A percentile compares a stretch with the other conserved stretches of the same genome.
These are phyloP conservation scores for Echiichthys vipera DNA, from an alignment of 2,797 vertebrate genomes.

Conservation along the genomic window DNA sequence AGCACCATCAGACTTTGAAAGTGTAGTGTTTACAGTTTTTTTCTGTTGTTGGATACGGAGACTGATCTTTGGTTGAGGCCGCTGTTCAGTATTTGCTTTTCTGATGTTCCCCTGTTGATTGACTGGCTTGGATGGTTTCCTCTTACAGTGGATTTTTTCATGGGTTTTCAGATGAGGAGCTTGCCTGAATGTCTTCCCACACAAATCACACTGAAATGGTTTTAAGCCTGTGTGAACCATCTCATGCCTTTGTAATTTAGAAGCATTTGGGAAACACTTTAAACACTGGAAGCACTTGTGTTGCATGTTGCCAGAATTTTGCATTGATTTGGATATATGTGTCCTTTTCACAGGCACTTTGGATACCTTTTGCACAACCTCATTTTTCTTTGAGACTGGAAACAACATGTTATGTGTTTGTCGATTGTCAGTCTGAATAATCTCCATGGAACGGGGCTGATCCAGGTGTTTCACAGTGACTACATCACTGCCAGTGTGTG, in stretches of 20 bases:
- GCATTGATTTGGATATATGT: background rate
- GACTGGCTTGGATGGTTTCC: constrained; percentile 13
- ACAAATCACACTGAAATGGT: constrained; percentile 83
- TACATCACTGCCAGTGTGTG: no score
- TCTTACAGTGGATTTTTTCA: constrained; percentile 55
- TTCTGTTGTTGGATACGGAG: constrained; percentile 6
- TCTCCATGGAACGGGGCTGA: background rate
- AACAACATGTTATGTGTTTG: background rate
- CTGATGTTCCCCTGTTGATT: constrained; percentile 10
- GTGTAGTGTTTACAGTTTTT: background rate
- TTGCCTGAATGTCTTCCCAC: constrained; percentile 87
- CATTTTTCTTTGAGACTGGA: background rate
- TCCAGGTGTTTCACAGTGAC: background rate
- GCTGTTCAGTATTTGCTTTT: background rate
- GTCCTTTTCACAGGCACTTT: constrained; percentile 13
- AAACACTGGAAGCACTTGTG: constrained; percentile 84
- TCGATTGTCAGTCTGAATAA: background rate
- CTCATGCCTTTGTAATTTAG: constrained; percentile 86
- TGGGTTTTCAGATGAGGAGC: constrained; percentile 85
- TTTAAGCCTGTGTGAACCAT: constrained; percentile 86
- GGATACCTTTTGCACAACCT: constrained; percentile 1
- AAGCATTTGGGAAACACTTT: constrained; percentile 85
- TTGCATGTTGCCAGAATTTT: constrained; percentile 15
- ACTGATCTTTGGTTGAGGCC: constrained; percentile 11
- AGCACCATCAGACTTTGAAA: background rate